Evolutionary conservation across 2,888 invertebrate genomes (phyloP), one percentile per base, ranked within the genome.

Genomic region (Drosophila anceps): DNA sequence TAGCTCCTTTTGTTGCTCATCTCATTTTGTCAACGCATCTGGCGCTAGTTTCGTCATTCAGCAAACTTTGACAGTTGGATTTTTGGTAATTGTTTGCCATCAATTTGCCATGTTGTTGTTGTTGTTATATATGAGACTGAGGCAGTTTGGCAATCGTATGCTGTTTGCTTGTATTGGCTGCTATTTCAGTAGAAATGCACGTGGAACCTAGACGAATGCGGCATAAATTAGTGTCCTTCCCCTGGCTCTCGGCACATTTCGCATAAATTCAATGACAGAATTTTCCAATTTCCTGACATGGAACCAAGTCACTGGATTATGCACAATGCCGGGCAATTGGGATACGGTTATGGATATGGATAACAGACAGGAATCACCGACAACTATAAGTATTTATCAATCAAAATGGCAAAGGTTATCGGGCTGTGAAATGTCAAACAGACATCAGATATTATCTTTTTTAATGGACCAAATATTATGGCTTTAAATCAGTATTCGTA

Each of bases 71-170:
- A 44, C 48, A 37, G 43, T 66, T 55, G 66, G 46, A 50, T 70
- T 77, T 65, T 65, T 53, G 39, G 78, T 81, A 81, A 85, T 69
- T 81, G 69, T 67, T 70, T 58, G 59, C 69, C 61, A 58, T 79
- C 51, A 54, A 69, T 83, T 72, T 66, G n/a, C 58, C 44, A 60
- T 50, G 61, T 60, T 55, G 39, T 50, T 43, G 39, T 50, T 43
- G 20, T 33, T 37, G 37, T 41, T 24, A 24, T 43, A 18, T 27
- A 12, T 12, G 24, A 41, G 15, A 55, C 35, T 4, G 10, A n/a
- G 29, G 12, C 10, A 27, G 31, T 31, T 18, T 43, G 27, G 9
- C 33, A 48, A 61, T 29, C 29, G 33, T 29, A 27, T 48, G 18
- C 2, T 18, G 29, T 55, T 67, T 55, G 43, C 13, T 37, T 55